phyloP scores from a whole-genome alignment of 2,888 invertebrate species.

The Mythimna lalbum region DNA sequence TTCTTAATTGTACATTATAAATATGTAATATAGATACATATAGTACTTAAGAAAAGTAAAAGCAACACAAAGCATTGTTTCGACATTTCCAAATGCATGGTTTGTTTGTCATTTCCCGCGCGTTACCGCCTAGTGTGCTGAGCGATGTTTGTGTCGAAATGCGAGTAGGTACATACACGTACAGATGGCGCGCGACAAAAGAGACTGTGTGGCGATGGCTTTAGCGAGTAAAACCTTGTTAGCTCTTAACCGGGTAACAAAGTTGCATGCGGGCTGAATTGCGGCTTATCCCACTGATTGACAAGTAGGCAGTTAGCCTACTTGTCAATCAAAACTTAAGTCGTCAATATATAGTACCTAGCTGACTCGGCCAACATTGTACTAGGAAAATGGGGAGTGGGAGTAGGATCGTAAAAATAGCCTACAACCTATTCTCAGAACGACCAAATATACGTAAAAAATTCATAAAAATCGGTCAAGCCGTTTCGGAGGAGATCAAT shows the following conservation, averaged over 20 bases:
- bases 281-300: background rate
- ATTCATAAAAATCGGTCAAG: too few species aligned
- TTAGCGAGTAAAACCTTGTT: slow-evolving; percentile 35
- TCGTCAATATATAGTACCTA: background rate
- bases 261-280: slow-evolving; percentile 38
- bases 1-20: too few species aligned
- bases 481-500: too few species aligned
- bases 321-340: background rate
- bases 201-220: slow-evolving; percentile 16
- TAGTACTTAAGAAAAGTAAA: slow-evolving; percentile 5
- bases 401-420: background rate
- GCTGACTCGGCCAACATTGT: background rate
- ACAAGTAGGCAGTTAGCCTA: too few species aligned
- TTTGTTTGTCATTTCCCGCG: slow-evolving; percentile 44
- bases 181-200: slow-evolving; percentile 18
- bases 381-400: too few species aligned
- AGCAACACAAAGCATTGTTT: slow-evolving; percentile 39
- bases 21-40: too few species aligned
- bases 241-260: slow-evolving; percentile 15
- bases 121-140: slow-evolving; percentile 29
- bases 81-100: slow-evolving; percentile 29
- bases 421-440: too few species aligned
- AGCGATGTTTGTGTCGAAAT: slow-evolving; percentile 27
- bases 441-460: too few species aligned
- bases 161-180: slow-evolving; percentile 4